A percentile compares a stretch with the other conserved stretches of the same genome.
Evolutionary conservation across 2,888 invertebrate species (phyloP).

Genomic region (Diplolepis rosae): DNA sequence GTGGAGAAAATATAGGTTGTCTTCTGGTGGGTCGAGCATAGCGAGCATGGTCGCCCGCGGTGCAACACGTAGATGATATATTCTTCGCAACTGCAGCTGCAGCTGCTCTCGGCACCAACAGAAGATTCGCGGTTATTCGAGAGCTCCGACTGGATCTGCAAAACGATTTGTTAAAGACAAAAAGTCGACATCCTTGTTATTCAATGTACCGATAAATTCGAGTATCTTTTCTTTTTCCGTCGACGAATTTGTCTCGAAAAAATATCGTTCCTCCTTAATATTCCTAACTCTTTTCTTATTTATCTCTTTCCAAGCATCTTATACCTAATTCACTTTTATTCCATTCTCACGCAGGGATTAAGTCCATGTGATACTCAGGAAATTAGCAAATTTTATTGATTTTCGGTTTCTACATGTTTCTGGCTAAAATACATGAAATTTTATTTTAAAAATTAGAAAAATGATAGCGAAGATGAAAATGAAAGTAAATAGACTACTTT

Average conservation of each 20-base stretch:
- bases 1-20: slow-evolving; percentile 73
- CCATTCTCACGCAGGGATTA: too few species aligned
- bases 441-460: too few species aligned
- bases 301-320: neutral
- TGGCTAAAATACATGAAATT: too few species aligned
- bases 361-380: too few species aligned
- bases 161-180: slow-evolving; percentile 36
- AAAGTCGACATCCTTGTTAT: slow-evolving; percentile 10
- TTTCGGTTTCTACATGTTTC: too few species aligned
- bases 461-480: too few species aligned
- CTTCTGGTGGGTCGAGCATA: slow-evolving; percentile 64
- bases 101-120: slow-evolving; percentile 39
- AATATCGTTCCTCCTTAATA: neutral
- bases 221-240: neutral
- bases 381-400: too few species aligned
- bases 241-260: neutral
- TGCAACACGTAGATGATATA: slow-evolving; percentile 72
- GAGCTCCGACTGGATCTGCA: slow-evolving; percentile 42
- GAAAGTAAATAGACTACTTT: too few species aligned
- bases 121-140: slow-evolving; percentile 32
- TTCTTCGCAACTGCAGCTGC: slow-evolving; percentile 71
- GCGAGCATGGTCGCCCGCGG: slow-evolving; percentile 69
- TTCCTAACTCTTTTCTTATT: neutral
- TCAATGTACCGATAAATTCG: slow-evolving; percentile 32
- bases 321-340: neutral